phyloP scores from a whole-genome alignment of 2,888 invertebrate species.

The Drosophila fungiperda region DNA sequence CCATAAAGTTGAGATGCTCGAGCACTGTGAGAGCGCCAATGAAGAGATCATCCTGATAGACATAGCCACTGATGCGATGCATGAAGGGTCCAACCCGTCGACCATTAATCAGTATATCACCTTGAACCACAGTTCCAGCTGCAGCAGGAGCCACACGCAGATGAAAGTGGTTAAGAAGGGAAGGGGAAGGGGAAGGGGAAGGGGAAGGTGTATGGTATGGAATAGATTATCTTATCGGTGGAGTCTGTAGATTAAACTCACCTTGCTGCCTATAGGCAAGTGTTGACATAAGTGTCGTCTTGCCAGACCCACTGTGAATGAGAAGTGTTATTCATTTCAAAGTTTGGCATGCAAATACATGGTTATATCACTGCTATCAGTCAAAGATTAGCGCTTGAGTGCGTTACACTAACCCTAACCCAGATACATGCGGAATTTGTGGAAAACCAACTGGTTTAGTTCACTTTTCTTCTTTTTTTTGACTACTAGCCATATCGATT shows the following conservation, averaged over 20 bases:
- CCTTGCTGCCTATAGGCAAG: constrained; percentile 91
- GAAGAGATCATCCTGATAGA: constrained; percentile 96
- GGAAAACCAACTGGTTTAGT: constrained; percentile 13
- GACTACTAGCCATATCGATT: constrained; percentile 34
- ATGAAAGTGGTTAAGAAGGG: not conserved
- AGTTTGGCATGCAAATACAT: constrained; percentile 1
- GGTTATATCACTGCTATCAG: constrained; percentile 33
- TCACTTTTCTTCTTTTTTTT: not conserved
- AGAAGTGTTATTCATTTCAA: constrained; percentile 10
- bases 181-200: not conserved
- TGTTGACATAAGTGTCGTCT: constrained; percentile 94
- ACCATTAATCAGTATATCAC: constrained; percentile 93
- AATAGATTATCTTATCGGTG: constrained; percentile 58
- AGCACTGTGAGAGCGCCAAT: constrained; percentile 93
- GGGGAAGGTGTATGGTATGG: constrained; percentile 4
- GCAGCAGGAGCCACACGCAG: constrained; percentile 25
- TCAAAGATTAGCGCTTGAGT: constrained; percentile 28
- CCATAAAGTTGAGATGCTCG: constrained; percentile 96
- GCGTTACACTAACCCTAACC: constrained; percentile 37
- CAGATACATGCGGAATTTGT: constrained; percentile 38
- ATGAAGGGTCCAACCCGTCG: constrained; percentile 90
- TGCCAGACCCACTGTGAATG: constrained; percentile 90
- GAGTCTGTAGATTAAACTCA: constrained; percentile 79
- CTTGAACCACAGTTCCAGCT: constrained; percentile 91
- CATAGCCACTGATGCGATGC: constrained; percentile 93